Percentiles rank a stretch among this genome's conserved stretches.
Conservation (phyloP, 2,888 invertebrate species). For the Byasa hedistus region DNA sequence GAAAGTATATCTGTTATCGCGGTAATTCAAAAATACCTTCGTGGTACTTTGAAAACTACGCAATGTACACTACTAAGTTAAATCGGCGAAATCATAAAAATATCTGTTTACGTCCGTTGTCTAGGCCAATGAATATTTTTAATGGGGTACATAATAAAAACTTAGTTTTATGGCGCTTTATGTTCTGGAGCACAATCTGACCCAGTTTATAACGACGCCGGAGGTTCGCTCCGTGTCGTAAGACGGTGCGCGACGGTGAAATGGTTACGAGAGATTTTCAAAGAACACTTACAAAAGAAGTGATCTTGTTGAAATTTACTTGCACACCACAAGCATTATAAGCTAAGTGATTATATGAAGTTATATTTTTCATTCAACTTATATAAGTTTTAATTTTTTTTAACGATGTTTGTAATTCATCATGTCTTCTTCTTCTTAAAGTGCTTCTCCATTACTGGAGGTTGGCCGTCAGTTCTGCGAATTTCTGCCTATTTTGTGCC, state of each 20-base stretch:
- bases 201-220: constrained; percentile 39
- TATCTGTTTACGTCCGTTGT: constrained; percentile 46
- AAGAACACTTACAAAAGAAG: constrained; percentile 24
- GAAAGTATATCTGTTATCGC: too few species aligned
- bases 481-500: too few species aligned
- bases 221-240: constrained; percentile 33
- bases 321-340: constrained; percentile 8
- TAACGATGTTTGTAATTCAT: too few species aligned
- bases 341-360: neutral
- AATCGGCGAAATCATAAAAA: constrained; percentile 36
- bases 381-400: too few species aligned
- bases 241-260: constrained; percentile 41
- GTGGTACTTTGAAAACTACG: too few species aligned
- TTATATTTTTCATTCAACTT: too few species aligned
- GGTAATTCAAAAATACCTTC: too few species aligned
- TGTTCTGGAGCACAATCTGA: constrained; percentile 38
- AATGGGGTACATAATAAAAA: constrained; percentile 49
- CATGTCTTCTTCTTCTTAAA: too few species aligned
- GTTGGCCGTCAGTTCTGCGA: too few species aligned
- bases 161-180: constrained; percentile 29
- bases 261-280: constrained; percentile 34
- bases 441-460: too few species aligned
- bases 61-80: too few species aligned
- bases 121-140: constrained; percentile 42
- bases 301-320: constrained; percentile 16